A percentile compares a stretch with the other conserved stretches of the same genome.
Conservation (phyloP, 2,888 invertebrate species). For the Cryptocephalus primarius region DNA sequence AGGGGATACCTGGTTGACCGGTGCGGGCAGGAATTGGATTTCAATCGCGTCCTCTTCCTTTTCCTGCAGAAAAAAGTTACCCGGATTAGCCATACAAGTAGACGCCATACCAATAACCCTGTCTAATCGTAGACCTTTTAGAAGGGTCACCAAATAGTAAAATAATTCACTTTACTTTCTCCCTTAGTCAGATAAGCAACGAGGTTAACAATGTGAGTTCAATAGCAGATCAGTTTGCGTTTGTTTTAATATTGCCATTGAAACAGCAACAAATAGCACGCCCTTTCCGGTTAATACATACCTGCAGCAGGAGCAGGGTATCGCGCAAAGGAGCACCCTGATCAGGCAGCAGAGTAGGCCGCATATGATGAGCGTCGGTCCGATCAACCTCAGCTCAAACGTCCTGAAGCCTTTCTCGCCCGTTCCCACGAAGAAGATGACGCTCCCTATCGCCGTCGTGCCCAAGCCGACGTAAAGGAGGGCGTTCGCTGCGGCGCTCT, state of each 20-base stretch:
- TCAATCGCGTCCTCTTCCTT: conserved; percentile 51
- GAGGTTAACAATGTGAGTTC: too few species aligned
- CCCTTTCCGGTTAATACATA: not conserved
- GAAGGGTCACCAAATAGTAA: too few species aligned
- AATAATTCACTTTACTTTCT: too few species aligned
- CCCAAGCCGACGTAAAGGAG: conserved; percentile 78
- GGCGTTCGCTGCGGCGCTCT: conserved; percentile 74
- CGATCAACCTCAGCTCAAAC: conserved; percentile 73
- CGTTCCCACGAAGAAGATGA: conserved; percentile 82
- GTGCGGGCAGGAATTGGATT: conserved; percentile 33
- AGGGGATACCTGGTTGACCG: conserved; percentile 38
- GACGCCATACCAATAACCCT: too few species aligned
- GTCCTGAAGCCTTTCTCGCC: conserved; percentile 84
- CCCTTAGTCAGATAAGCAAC: too few species aligned
- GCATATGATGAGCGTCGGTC: conserved; percentile 59
- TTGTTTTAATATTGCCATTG: too few species aligned
- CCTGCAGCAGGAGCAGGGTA: conserved; percentile 56
- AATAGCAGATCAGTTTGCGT: too few species aligned
- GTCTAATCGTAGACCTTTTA: too few species aligned
- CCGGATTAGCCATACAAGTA: too few species aligned
- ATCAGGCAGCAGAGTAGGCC: conserved; percentile 75
- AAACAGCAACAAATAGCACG: too few species aligned
- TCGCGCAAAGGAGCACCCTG: conserved; percentile 74
- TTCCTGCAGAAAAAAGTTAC: conserved; percentile 29
- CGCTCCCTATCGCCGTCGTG: conserved; percentile 71